Conservation (phyloP, 2,888 invertebrate genomes). For the Trachelus troglodyta region DNA sequence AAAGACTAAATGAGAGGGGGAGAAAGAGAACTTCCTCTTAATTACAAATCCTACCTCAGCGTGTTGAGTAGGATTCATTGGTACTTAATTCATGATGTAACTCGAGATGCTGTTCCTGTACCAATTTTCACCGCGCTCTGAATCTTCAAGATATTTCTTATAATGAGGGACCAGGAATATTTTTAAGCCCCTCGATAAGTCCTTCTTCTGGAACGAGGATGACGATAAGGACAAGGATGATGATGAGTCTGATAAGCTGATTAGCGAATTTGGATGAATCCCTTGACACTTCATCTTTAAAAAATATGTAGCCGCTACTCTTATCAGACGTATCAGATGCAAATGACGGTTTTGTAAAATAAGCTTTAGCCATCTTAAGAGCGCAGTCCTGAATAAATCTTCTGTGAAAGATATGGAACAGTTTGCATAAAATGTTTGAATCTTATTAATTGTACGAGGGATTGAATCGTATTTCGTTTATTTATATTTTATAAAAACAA, state of each 20-base stretch:
- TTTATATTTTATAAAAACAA: neutral
- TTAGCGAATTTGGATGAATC: no score
- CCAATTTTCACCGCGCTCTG: neutral
- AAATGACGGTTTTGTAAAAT: neutral
- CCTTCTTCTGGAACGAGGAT: no score
- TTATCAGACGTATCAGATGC: neutral
- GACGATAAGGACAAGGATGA: no score
- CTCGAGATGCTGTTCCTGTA: neutral
- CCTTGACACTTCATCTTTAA: neutral
- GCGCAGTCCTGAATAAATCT: neutral
- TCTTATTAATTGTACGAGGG: neutral
- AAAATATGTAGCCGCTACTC: neutral
- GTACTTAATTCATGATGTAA: neutral
- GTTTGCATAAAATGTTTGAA: neutral
- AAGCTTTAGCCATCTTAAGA: neutral
- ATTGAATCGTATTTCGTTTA: neutral
- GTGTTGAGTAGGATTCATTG: constrained; percentile 14
- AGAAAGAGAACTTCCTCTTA: constrained; percentile 9
- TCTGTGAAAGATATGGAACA: neutral
- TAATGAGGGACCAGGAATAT: neutral
- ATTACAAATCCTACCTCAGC: constrained; percentile 12
- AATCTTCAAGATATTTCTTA: neutral
- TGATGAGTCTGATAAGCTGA: no score
- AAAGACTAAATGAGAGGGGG: neutral
- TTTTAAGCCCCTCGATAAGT: neutral